A percentile compares a stretch with the other conserved stretches of the same genome.
Evolutionary conservation across 2,888 invertebrate genomes (phyloP).

Genomic region (Bursaphelenchus okinawaensis): DNA sequence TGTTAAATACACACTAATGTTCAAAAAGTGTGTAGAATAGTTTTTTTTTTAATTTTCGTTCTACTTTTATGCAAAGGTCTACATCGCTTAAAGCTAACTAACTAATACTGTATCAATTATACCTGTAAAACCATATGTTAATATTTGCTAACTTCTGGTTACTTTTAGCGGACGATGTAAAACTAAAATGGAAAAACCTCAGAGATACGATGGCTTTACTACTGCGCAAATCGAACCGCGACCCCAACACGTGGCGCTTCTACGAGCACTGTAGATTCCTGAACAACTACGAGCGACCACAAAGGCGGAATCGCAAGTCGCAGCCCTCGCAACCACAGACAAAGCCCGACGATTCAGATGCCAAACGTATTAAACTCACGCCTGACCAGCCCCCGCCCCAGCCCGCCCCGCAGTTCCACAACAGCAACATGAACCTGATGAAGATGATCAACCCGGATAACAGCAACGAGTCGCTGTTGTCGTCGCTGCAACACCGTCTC

Average conservation of each 20-base stretch:
- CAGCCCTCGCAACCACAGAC: neutral
- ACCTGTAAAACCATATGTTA: no score
- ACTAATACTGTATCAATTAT: no score
- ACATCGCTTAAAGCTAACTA: no score
- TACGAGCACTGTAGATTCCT: conserved; percentile 10
- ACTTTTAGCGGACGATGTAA: conserved; percentile 8
- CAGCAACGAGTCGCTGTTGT: conserved; percentile 9
- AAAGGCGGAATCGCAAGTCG: conserved; percentile 4
- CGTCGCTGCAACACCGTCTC: neutral
- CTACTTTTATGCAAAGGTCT: no score
- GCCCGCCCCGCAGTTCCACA: neutral
- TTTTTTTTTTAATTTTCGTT: no score
- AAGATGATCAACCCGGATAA: conserved; percentile 9
- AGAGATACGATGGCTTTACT: conserved; percentile 11
- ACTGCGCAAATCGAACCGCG: conserved; percentile 10
- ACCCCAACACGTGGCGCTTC: conserved; percentile 12
- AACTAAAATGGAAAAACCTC: conserved; percentile 13
- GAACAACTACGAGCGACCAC: conserved; percentile 12
- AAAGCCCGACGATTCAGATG: neutral
- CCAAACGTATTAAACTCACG: neutral
- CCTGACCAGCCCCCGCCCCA: neutral
- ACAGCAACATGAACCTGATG: conserved; percentile 4
- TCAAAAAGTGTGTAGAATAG: no score
- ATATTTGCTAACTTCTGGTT: no score
- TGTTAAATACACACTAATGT: no score